phyloP scores from a whole-genome alignment of 2,113 vertebrate genomes.

The Mugil cephalus region DNA sequence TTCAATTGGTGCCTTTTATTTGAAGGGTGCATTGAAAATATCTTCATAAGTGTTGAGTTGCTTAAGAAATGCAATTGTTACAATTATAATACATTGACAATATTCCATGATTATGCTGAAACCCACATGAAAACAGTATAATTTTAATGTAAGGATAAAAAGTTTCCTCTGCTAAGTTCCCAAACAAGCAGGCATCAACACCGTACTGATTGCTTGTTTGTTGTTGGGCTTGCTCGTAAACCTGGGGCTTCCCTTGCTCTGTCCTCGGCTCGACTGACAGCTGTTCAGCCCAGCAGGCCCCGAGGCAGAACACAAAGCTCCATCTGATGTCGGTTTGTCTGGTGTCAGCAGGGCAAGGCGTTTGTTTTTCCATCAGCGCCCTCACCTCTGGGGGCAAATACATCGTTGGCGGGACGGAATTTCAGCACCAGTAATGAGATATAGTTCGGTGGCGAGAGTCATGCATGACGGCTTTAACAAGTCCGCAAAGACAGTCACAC shows the following conservation, averaged over 20 bases:
- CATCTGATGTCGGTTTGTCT: conserved; percentile 75
- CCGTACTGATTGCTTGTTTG: conserved; percentile 43
- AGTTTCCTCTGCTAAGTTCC: neutral
- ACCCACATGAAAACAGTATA: too few species aligned
- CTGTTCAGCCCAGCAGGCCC: conserved; percentile 67
- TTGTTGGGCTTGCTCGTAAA: conserved; percentile 35
- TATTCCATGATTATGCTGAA: neutral
- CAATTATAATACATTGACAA: neutral
- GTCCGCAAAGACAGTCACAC: conserved; percentile 40
- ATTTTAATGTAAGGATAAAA: neutral
- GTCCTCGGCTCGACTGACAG: conserved; percentile 62
- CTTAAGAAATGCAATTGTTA: too few species aligned
- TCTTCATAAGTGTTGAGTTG: neutral
- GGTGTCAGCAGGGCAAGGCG: conserved; percentile 65
- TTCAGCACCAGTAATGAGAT: conserved; percentile 56
- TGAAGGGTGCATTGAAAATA: neutral
- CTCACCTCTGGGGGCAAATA: conserved; percentile 45
- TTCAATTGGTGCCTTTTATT: neutral
- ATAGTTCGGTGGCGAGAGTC: conserved; percentile 17
- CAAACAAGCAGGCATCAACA: neutral
- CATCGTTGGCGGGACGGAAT: conserved; percentile 37
- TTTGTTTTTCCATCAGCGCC: conserved; percentile 66
- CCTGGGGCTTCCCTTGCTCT: conserved; percentile 36
- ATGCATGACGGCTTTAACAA: conserved; percentile 51
- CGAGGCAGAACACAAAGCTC: conserved; percentile 55